Evolutionary conservation across 2,797 vertebrate species (phyloP), one percentile per base, ranked within the genome.

Genomic region (Ataeniobius toweri): DNA sequence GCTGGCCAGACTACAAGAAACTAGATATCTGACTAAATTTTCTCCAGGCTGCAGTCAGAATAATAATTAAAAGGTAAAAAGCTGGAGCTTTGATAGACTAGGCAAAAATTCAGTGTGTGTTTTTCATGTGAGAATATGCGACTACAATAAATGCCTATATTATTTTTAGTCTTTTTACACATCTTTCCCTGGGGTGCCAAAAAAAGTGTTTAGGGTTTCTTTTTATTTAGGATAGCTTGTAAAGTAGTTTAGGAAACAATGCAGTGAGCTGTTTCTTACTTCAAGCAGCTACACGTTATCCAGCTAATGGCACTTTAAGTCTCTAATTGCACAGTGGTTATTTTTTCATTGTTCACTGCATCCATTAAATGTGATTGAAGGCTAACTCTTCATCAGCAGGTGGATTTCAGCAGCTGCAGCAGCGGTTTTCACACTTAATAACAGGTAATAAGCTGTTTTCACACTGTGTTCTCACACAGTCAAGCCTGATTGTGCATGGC

Each of bases 371-470:
- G 55, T 58, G 26, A 44, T 1, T 53, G 61, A 48, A 71, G 26
- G 22, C 41, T 44, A 16, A 56, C 24, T 39, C 53, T 48, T 58
- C n/a, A 12, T 24, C 5, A 16, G 24, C n/a, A 68, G 28, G 51
- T 41, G 61, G 46, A 67, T 55, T 53, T 53, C 41, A 26, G 53
- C 36, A 39, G 50, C 50, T 53, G 48, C 50, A 72, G 48, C 61
- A 20, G 20, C 9, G 16, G 20, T 71, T 46, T 24, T 13, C 24
- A 13, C 22, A 53, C n/a, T 26, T n/a, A 39, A 9, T 28, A 85
- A 72, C 75, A 82, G 68, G 58, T 79, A 56, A 80, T 59, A 39
- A 50, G 50, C 58, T 55, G 78, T 36, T 81, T 74, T 61, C 73
- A 74, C 58, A 74, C 73, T 3, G 9, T 63, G 73, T 74, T 74